These are phyloP conservation scores for Polypedilum vanderplanki DNA, from an alignment of 1,140 invertebrate species.

Conservation along the genomic window DNA sequence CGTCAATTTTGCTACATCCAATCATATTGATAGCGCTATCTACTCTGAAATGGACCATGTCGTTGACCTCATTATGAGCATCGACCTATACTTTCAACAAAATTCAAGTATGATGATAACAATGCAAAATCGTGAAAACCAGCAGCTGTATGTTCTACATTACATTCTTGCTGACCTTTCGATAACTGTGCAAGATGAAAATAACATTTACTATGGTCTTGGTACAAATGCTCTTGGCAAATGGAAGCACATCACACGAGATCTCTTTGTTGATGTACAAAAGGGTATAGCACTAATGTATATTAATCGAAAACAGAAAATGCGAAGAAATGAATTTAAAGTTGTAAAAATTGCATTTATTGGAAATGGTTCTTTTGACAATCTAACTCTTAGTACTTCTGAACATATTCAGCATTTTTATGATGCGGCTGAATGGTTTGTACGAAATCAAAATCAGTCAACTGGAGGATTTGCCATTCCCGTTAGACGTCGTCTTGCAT, in stretches of 20 bases:
- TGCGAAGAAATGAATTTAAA: conserved; percentile 70
- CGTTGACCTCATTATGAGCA: conserved; percentile 66
- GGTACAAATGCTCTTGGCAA: conserved; percentile 53
- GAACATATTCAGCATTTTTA: conserved; percentile 86
- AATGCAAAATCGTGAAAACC: conserved; percentile 69
- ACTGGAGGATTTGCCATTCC: conserved; percentile 85
- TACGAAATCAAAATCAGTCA: conserved; percentile 70
- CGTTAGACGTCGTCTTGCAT: conserved; percentile 67
- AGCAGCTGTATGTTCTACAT: conserved; percentile 70
- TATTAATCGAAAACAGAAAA: conserved; percentile 59
- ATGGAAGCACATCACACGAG: conserved; percentile 79
- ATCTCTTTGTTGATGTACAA: conserved; percentile 84
- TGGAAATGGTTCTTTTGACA: conserved; percentile 72
- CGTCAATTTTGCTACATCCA: conserved; percentile 63
- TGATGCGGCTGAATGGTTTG: conserved; percentile 89
- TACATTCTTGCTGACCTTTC: conserved; percentile 70
- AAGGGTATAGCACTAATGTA: conserved; percentile 66
- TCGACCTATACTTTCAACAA: conserved; percentile 62
- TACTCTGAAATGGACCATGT: conserved; percentile 63
- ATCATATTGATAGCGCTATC: conserved; percentile 61
- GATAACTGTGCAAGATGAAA: conserved; percentile 63
- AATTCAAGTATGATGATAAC: conserved; percentile 75
- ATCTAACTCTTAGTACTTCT: conserved; percentile 72
- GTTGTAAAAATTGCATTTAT: conserved; percentile 40
- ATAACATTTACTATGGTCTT: conserved; percentile 84